Base-by-base conservation (phyloP, 2,113 vertebrate species). In the Puma concolor region DNA sequence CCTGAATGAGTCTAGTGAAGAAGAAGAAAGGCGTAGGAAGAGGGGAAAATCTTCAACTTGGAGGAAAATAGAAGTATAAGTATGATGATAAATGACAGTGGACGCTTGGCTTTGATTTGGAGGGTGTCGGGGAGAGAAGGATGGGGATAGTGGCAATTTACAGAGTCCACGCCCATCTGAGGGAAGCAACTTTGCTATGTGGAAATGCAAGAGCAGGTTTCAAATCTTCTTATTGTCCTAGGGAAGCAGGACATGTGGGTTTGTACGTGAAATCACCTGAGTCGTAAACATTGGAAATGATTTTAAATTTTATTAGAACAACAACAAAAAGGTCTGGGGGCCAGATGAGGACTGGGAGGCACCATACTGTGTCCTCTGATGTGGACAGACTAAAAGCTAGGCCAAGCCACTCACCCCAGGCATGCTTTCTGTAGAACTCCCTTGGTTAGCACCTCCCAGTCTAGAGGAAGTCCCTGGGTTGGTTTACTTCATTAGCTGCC, bases 231-330 rank as follows among this genome's bases (percentile, higher is more conserved):
- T 69, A 23, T 2, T 83, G 14, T 67, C 86, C n/a, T 33, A 12
- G 72, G 52, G 44, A 76, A 69, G 27, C 15, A 82, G 79, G 44
- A 64, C 88, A 50, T 8, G 23, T 69, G 21, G 60, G 38, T 36
- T 76, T 92, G 16, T 41, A 21, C 44, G 31, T 33, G 79, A 93
- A 90, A 79, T 66, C 17, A 16, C 48, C 23, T 90, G 50, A 81
- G 25, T 36, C 85, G 66, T 69, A 79, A 81, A 77, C 50, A 7
- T 88, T 91, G 87, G 31, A 85, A 93, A 82, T 57, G 88, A 95
- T 86, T 63, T 71, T 48, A 71, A 41, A 52, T 96, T 41, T 85
- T 74, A 76, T 52, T 69, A 71, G 41, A 48, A 83, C 31, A 36
- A 41, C 38, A 76, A 76, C 25, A 44, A 74, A 27, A 29, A 38